Conservation (phyloP, 2,888 invertebrate species). For the Acleris literana region DNA sequence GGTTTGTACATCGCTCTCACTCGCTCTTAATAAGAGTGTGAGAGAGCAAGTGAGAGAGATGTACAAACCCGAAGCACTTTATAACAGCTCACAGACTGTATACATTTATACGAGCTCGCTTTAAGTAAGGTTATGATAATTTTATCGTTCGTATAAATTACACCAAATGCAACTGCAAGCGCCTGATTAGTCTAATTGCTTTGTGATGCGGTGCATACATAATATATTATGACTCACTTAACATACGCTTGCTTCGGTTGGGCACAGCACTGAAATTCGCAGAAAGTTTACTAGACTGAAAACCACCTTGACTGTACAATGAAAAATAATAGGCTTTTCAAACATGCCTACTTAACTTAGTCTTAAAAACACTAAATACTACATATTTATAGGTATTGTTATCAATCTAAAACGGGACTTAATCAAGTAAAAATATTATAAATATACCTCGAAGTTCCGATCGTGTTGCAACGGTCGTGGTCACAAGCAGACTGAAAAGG, state of each 20-base stretch:
- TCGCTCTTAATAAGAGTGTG: too few species aligned
- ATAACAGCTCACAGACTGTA: neutral
- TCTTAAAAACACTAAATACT: too few species aligned
- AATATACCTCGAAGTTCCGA: too few species aligned
- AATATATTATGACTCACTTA: constrained; percentile 34
- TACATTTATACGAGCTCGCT: neutral
- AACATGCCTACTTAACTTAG: too few species aligned
- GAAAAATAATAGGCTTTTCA: too few species aligned
- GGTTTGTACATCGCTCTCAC: too few species aligned
- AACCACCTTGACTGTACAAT: neutral
- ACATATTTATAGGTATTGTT: too few species aligned
- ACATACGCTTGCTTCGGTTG: constrained; percentile 21
- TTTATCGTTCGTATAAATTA: constrained; percentile 15
- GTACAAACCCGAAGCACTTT: too few species aligned
- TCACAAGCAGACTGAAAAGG: too few species aligned
- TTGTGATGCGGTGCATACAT: constrained; percentile 36
- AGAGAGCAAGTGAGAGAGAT: accelerated
- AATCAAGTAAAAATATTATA: too few species aligned
- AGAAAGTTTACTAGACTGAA: neutral
- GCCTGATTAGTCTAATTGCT: constrained; percentile 33
- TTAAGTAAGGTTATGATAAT: constrained; percentile 3
- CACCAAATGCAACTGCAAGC: constrained; percentile 16
- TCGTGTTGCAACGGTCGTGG: too few species aligned
- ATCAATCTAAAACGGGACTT: too few species aligned
- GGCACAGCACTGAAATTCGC: neutral